Conservation (phyloP, 1,140 invertebrate genomes). For the Forficula auricularia region DNA sequence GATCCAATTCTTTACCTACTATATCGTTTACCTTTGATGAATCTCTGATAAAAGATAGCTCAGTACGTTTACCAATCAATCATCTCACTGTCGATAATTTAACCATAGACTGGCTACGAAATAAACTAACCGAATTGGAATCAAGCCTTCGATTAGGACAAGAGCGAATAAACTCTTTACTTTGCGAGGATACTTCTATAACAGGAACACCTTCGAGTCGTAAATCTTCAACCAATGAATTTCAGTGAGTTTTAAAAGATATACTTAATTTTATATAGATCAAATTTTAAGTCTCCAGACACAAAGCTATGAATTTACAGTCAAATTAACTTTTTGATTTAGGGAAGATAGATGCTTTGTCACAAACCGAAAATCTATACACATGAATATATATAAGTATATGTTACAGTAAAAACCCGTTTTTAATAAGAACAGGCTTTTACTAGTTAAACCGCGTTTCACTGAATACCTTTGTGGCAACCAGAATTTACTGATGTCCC, state of each 20-base stretch:
- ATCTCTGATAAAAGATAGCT: conserved; percentile 62
- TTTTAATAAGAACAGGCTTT: no score
- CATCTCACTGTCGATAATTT: conserved; percentile 77
- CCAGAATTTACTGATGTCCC: no score
- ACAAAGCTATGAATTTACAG: no score
- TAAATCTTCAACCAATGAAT: neutral
- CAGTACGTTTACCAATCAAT: conserved; percentile 61
- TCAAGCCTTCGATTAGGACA: conserved; percentile 45
- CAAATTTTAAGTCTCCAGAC: no score
- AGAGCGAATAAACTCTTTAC: conserved; percentile 35
- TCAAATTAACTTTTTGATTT: no score
- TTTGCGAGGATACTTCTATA: neutral
- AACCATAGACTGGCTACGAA: conserved; percentile 69
- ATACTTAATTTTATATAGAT: no score
- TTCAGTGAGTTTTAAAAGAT: neutral
- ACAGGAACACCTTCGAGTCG: neutral
- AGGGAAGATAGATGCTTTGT: no score
- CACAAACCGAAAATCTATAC: no score
- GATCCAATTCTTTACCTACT: conserved; percentile 51
- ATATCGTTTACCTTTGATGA: conserved; percentile 68
- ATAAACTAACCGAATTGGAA: conserved; percentile 59
- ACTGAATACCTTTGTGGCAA: no score
- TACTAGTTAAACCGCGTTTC: no score
- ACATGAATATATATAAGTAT: no score
- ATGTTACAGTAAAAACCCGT: no score